A percentile compares a stretch with the other conserved stretches of the same genome.
These are phyloP conservation scores for Ptychobarbus kaznakovi DNA, from an alignment of 2,797 vertebrate genomes.

Conservation along the genomic window DNA sequence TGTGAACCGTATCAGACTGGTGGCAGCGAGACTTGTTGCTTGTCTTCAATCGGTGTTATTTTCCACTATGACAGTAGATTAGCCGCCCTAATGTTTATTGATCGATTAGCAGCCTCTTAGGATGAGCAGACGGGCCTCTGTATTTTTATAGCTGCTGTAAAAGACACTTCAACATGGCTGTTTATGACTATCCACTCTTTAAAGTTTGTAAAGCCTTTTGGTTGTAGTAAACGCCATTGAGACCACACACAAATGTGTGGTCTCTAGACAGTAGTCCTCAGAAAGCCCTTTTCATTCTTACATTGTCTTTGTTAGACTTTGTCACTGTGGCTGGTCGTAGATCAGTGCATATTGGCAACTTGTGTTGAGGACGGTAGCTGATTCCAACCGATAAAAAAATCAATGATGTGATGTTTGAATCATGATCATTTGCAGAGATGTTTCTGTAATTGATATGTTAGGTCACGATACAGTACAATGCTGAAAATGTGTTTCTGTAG, in stretches of 20 bases:
- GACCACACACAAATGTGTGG: conserved; percentile 23
- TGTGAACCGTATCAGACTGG: neutral
- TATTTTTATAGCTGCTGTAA: conserved; percentile 44
- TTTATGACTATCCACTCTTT: conserved; percentile 40
- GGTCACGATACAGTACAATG: neutral
- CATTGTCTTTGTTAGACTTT: neutral
- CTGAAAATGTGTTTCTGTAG: conserved; percentile 42
- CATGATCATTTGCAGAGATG: conserved; percentile 3
- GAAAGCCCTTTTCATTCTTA: neutral
- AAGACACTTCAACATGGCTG: neutral
- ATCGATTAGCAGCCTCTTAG: conserved; percentile 35
- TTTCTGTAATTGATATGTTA: conserved; percentile 5
- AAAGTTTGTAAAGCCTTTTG: conserved; percentile 39
- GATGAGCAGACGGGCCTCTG: neutral
- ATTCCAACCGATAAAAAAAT: neutral
- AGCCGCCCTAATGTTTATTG: conserved; percentile 26
- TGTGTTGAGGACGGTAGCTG: neutral
- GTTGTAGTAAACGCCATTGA: conserved; percentile 26
- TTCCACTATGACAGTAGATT: conserved; percentile 29
- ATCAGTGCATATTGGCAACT: neutral
- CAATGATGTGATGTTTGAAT: conserved; percentile 1
- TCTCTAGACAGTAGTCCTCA: neutral
- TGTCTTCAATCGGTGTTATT: conserved; percentile 1
- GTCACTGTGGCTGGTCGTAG: conserved; percentile 8
- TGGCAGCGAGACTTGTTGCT: conserved; percentile 9